Percentiles rank a stretch among this genome's conserved stretches.
These are phyloP conservation scores for Molorchus minor DNA, from an alignment of 2,888 invertebrate genomes.

Conservation along the genomic window DNA sequence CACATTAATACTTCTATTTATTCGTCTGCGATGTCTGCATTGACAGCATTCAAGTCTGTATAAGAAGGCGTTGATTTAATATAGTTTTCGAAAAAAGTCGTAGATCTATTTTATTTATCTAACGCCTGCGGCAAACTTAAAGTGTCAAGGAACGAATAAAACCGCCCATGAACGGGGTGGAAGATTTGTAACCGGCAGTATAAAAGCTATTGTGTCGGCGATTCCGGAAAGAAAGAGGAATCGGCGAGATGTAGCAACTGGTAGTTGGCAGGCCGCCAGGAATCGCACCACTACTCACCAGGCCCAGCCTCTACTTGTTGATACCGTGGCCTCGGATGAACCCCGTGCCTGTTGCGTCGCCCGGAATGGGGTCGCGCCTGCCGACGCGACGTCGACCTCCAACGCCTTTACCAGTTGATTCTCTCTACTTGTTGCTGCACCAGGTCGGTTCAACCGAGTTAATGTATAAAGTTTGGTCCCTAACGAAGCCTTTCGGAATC, in stretches of 20 bases:
- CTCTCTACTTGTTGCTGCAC: conserved; percentile 26
- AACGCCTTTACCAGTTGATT: conserved; percentile 23
- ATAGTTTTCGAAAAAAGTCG: too few species aligned
- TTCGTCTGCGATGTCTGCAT: too few species aligned
- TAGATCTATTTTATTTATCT: conserved; percentile 15
- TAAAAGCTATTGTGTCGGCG: conserved; percentile 25
- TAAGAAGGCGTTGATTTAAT: too few species aligned
- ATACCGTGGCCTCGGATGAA: conserved; percentile 16
- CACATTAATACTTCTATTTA: too few species aligned
- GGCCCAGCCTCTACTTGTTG: conserved; percentile 27
- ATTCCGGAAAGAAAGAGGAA: conserved; percentile 22
- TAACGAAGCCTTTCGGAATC: too few species aligned
- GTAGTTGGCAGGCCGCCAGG: conserved; percentile 22
- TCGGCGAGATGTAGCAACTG: conserved; percentile 19
- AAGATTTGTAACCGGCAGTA: conserved; percentile 25
- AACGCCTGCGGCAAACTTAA: conserved; percentile 4
- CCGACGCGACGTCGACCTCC: too few species aligned
- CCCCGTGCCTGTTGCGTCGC: conserved; percentile 19
- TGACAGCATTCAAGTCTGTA: too few species aligned
- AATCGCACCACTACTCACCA: conserved; percentile 16
- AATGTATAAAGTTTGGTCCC: too few species aligned
- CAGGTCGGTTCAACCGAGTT: too few species aligned
- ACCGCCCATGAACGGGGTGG: conserved; percentile 5
- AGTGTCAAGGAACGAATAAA: conserved; percentile 18
- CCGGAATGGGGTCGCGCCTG: not conserved